These are phyloP conservation scores for Channa maculata DNA, from an alignment of 2,113 vertebrate species.

Conservation along the genomic window DNA sequence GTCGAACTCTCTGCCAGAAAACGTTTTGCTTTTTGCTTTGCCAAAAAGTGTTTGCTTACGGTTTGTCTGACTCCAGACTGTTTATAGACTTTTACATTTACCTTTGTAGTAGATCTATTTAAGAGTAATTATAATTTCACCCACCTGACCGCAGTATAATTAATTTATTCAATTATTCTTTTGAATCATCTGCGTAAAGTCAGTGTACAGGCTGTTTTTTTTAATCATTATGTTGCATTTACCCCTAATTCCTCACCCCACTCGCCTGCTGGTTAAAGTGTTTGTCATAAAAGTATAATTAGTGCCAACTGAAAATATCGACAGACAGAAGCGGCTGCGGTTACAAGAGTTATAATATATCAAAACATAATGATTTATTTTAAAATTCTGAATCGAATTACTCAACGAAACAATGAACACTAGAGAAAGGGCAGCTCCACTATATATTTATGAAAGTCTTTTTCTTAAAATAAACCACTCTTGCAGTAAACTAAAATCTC, in stretches of 20 bases:
- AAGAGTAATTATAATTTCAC: background rate
- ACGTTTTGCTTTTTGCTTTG: no score
- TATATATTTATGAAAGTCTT: no score
- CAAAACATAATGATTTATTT: no score
- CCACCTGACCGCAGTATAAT: background rate
- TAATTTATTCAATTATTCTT: background rate
- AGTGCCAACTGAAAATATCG: background rate
- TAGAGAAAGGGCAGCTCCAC: no score
- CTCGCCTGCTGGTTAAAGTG: background rate
- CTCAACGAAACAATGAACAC: no score
- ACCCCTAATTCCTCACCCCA: background rate
- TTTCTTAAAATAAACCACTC: no score
- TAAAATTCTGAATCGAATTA: no score
- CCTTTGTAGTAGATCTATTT: background rate
- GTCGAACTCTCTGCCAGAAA: slow-evolving; percentile 6
- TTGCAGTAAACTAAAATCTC: no score
- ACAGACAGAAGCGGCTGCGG: no score
- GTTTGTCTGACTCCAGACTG: slow-evolving; percentile 39
- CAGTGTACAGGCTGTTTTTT: no score
- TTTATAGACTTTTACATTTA: background rate
- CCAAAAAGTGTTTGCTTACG: slow-evolving; percentile 19
- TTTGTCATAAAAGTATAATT: background rate
- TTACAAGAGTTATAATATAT: no score
- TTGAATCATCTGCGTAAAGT: no score
- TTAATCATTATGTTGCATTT: background rate